Base-by-base conservation (phyloP, 2,797 vertebrate species). In the Gymnothorax reevesii region DNA sequence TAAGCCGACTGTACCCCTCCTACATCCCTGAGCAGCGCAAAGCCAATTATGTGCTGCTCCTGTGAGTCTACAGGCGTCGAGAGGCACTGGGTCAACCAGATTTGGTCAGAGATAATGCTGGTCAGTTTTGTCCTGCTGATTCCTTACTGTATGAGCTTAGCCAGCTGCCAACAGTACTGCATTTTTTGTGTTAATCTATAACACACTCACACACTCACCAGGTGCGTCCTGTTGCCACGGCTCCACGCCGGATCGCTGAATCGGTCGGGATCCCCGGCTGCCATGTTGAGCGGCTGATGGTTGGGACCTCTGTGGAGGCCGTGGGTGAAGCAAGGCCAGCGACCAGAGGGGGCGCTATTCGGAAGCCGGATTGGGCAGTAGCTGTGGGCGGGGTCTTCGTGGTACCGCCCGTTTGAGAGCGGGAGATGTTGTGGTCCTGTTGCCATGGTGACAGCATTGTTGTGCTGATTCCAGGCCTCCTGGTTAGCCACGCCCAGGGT, bases 221-320 rank as follows among this genome's bases (percentile, higher is more conserved):
- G 96, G 91, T 99, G 97, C 95, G 95, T 95, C 92, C 95, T 95
- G 89, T 93, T 94, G 93, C 92, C 95, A 79, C 92, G 92, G 90
- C 88, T 93, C 93, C 94, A 94, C 20, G 92, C 86, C 88, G 93
- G 95, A 82, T 93, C 92, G 55, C 88, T 90, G 83, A 92, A 91
- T 55, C 84, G 94, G 87, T 91, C 92, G 87, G 90, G 94, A 89
- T 91, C 87, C 8, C 87, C 42, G 10, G 90, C 88, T 57, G 90
- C 73, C 62, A 66, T 66, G 62, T 66, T 62, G 90, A 90, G 4
- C 88, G 87, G n/a, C 20, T 6, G 62, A 66, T 89, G 91, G 27
- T 89, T 91, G 27, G 88, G 89, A 83, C 69, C 93, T 86, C 93
- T 94, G 87, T 94, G 93, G 49, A 94, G 95, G 86, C 94, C 92